These are phyloP conservation scores for Cygnus olor DNA, from an alignment of 2,797 vertebrate species.

Conservation along the genomic window DNA sequence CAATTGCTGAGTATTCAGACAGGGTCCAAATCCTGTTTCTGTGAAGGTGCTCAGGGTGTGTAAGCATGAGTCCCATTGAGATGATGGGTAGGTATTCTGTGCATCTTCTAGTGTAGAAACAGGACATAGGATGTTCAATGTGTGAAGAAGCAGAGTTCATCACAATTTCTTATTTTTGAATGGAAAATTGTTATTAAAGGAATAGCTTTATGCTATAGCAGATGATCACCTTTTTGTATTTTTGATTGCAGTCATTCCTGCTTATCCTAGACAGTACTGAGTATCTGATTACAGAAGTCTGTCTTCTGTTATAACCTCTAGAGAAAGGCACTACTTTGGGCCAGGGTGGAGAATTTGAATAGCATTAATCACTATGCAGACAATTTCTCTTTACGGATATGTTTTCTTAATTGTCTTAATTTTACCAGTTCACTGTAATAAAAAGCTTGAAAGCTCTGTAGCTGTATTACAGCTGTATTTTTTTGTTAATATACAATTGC, in stretches of 20 bases:
- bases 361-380: rapidly evolving
- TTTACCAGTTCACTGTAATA: background rate
- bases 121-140: rapidly evolving
- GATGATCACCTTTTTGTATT: background rate
- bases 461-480: background rate
- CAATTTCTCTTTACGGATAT: rapidly evolving
- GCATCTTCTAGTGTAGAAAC: background rate
- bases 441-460: background rate
- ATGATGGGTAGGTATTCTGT: background rate
- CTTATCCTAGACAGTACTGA: rapidly evolving
- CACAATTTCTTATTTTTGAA: background rate
- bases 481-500: background rate
- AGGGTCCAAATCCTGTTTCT: background rate
- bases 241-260: background rate
- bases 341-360: background rate
- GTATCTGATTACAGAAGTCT: too few species aligned
- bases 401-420: rapidly evolving
- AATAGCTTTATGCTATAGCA: background rate
- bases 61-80: background rate
- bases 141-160: background rate
- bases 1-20: background rate
- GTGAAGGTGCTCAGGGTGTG: background rate
- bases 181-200: background rate
- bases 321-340: background rate
- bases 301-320: background rate